A percentile compares a stretch with the other conserved stretches of the same genome.
These are phyloP conservation scores for Drosophila gunungcola DNA, from an alignment of 1,140 invertebrate species.

Conservation along the genomic window DNA sequence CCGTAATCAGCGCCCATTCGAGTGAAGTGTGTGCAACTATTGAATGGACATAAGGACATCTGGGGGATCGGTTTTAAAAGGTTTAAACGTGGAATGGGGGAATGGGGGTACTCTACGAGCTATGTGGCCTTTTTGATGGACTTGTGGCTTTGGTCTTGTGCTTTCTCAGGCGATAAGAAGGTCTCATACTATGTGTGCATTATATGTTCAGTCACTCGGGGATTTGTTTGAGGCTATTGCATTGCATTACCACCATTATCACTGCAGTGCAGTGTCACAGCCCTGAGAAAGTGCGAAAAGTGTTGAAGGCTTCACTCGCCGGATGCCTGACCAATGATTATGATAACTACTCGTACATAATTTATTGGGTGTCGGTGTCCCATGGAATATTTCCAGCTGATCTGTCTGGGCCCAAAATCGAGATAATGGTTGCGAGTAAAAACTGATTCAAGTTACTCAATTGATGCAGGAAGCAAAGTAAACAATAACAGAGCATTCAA, in stretches of 20 bases:
- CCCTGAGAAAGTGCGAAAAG: conserved; percentile 69
- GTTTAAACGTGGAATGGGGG: too few species aligned
- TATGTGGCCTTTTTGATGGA: conserved; percentile 34
- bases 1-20: conserved; percentile 29
- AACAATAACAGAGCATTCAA: conserved; percentile 27
- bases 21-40: conserved; percentile 33
- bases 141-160: conserved; percentile 35
- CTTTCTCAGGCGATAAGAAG: conserved; percentile 60
- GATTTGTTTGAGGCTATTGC: conserved; percentile 49
- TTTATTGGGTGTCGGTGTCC: conserved; percentile 46
- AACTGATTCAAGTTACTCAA: conserved; percentile 14
- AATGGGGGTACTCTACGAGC: not conserved
- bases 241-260: conserved; percentile 33
- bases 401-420: conserved; percentile 30
- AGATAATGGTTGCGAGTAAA: conserved; percentile 41
- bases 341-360: conserved; percentile 63
- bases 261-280: conserved; percentile 41
- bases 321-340: conserved; percentile 51
- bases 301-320: conserved; percentile 44
- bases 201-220: conserved; percentile 61
- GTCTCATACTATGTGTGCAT: conserved; percentile 35
- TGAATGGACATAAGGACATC: conserved; percentile 20
- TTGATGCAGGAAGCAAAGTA: conserved; percentile 6
- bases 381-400: conserved; percentile 66
- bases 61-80: not conserved